Conservation (phyloP, 2,113 vertebrate genomes). For the Trichechus manatus region DNA sequence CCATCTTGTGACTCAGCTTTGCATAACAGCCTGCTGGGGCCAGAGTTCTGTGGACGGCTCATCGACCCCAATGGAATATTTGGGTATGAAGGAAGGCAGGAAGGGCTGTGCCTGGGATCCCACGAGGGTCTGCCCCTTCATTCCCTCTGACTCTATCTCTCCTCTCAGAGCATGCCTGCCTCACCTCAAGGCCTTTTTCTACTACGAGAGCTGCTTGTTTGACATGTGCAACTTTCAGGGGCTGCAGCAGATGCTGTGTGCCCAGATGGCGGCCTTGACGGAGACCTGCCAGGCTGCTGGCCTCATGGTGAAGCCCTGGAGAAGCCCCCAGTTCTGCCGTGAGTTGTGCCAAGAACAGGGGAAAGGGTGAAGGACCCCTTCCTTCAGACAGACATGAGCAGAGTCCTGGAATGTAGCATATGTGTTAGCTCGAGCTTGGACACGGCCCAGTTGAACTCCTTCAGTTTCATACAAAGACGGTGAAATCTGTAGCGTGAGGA, state of each 20-base stretch:
- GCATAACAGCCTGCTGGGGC: slow-evolving; percentile 84
- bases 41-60: slow-evolving; percentile 89
- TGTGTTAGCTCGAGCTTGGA: not conserved
- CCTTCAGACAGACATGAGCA: not conserved
- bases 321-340: slow-evolving; percentile 89
- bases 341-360: slow-evolving; percentile 73
- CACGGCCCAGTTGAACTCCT: not conserved
- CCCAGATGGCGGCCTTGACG: slow-evolving; percentile 90
- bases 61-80: slow-evolving; percentile 86
- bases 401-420: not conserved
- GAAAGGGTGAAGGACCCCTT: not conserved
- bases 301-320: slow-evolving; percentile 89
- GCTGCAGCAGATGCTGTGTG: slow-evolving; percentile 86
- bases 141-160: not conserved
- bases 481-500: not conserved
- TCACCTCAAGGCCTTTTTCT: slow-evolving; percentile 86
- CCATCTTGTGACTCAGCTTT: slow-evolving; percentile 87
- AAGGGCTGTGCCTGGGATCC: not conserved
- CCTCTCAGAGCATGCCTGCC: slow-evolving; percentile 87
- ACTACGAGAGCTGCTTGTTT: slow-evolving; percentile 89
- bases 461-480: not conserved
- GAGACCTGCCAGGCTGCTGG: slow-evolving; percentile 88
- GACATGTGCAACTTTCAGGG: slow-evolving; percentile 91
- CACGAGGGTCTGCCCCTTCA: not conserved
- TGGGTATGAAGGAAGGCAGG: slow-evolving; percentile 82